Conservation (phyloP, 2,113 vertebrate genomes). For the Pycnonotus jocosus region DNA sequence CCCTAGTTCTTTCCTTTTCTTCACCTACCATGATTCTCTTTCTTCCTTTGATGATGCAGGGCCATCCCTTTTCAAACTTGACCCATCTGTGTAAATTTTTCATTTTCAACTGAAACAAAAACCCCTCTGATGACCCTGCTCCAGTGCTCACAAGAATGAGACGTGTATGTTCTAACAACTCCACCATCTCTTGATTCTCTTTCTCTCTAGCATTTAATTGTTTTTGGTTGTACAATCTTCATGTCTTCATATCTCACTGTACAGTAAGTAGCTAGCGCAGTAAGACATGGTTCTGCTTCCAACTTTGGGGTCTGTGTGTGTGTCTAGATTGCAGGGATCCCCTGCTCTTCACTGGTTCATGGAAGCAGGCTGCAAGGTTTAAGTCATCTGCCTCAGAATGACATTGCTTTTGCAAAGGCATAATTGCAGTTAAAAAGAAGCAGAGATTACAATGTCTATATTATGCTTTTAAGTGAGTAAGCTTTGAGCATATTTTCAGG, state of each 20-base stretch:
- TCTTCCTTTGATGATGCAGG: background rate
- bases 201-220: background rate
- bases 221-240: fast-evolving
- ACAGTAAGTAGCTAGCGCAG: background rate
- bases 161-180: background rate
- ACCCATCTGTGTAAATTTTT: background rate
- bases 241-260: background rate
- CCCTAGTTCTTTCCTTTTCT: background rate
- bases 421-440: background rate
- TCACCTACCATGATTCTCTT: background rate
- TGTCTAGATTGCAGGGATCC: background rate
- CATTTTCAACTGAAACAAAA: background rate
- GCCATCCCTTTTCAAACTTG: background rate
- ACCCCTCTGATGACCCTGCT: background rate
- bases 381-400: background rate
- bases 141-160: background rate
- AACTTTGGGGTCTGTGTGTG: background rate
- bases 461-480: background rate
- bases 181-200: background rate
- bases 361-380: background rate
- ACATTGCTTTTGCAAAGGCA: background rate
- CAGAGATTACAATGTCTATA: background rate
- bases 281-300: background rate
- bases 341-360: background rate
- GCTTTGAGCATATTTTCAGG: background rate